Evolutionary conservation across 2,888 invertebrate species (phyloP).

Genomic region (Tetropium fuscum): DNA sequence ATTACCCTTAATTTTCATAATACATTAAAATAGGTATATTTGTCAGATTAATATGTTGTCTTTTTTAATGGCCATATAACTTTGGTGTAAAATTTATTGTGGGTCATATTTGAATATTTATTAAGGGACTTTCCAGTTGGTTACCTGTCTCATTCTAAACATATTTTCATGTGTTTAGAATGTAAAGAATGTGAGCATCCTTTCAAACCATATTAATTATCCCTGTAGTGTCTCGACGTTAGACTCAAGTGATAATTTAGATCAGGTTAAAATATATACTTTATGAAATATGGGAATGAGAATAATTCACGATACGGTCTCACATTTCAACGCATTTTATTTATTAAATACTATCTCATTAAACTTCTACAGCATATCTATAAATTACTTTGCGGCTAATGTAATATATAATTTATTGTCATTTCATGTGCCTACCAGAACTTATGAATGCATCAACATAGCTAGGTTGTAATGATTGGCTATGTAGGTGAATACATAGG

Average conservation of each 20-base stretch:
- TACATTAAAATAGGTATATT: too few relatives aligned
- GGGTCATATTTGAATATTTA: constrained; percentile 64
- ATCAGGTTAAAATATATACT: constrained; percentile 39
- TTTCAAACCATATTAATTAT: constrained; percentile 54
- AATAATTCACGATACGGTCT: constrained; percentile 33
- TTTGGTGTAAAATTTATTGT: constrained; percentile 61
- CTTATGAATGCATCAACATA: too few relatives aligned
- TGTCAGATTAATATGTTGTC: constrained; percentile 65
- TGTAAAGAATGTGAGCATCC: constrained; percentile 56
- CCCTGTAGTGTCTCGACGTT: constrained; percentile 26
- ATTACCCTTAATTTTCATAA: too few relatives aligned
- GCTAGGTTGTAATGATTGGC: too few relatives aligned
- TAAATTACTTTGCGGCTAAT: constrained; percentile 37
- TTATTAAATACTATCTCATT: constrained; percentile 46
- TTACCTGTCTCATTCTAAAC: constrained; percentile 53
- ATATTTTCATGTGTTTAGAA: constrained; percentile 60
- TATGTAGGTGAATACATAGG: too few relatives aligned
- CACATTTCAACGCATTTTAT: constrained; percentile 37
- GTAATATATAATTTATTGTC: constrained; percentile 42
- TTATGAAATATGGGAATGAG: constrained; percentile 40
- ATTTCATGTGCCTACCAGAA: too few relatives aligned
- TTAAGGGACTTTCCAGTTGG: constrained; percentile 56
- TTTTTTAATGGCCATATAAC: constrained; percentile 64
- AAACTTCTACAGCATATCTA: constrained; percentile 35
- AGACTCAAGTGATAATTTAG: constrained; percentile 50